phyloP scores from a whole-genome alignment of 1,140 invertebrate species.

The Nylanderia fulva region DNA sequence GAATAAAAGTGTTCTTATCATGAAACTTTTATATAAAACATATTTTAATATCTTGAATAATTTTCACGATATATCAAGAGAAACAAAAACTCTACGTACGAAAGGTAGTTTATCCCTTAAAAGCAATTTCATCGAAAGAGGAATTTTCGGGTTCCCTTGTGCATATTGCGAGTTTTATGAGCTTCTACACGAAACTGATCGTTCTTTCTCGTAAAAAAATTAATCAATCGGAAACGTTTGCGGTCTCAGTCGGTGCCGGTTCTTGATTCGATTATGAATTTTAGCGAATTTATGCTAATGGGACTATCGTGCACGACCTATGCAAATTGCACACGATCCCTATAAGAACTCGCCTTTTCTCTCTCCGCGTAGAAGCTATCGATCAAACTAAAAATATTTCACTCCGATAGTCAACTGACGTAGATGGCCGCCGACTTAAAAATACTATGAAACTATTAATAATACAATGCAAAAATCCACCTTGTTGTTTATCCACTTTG shows the following conservation, averaged over 20 bases:
- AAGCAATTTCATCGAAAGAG: too few relatives aligned
- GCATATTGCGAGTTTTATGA: not conserved
- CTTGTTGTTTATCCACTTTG: constrained; percentile 43
- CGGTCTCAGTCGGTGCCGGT: constrained; percentile 10
- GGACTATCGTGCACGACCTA: constrained; percentile 42
- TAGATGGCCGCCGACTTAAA: constrained; percentile 59
- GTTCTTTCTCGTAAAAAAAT: not conserved
- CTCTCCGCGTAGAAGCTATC: constrained; percentile 34
- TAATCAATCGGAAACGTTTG: constrained; percentile 29
- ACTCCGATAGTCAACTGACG: constrained; percentile 59
- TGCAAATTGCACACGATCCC: constrained; percentile 57
- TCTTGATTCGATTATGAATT: constrained; percentile 49
- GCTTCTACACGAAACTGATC: not conserved
- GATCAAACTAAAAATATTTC: constrained; percentile 63
- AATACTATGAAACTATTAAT: constrained; percentile 52
- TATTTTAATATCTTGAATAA: too few relatives aligned
- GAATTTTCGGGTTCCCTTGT: too few relatives aligned
- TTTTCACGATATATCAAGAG: too few relatives aligned
- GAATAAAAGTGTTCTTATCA: too few relatives aligned
- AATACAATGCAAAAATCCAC: constrained; percentile 57
- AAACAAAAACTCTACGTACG: too few relatives aligned
- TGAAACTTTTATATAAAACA: too few relatives aligned
- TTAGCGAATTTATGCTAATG: constrained; percentile 60
- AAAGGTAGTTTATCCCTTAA: too few relatives aligned
- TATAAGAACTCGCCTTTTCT: constrained; percentile 29